Conservation (phyloP, 2,113 vertebrate species). For the Henicopernis longicauda region DNA sequence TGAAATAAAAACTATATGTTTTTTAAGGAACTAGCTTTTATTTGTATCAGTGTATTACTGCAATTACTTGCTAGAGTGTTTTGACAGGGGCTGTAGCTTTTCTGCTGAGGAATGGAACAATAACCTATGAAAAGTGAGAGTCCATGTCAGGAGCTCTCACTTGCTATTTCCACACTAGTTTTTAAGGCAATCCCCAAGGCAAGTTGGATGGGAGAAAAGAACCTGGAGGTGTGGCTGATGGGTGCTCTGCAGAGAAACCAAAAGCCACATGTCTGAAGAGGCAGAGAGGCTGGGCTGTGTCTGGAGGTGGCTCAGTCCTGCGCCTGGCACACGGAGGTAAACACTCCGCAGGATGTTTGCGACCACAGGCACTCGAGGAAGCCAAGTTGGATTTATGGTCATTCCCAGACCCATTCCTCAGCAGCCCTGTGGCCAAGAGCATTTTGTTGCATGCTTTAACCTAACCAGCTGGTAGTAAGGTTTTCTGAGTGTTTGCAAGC, state of each 20-base stretch:
- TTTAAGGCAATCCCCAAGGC: neutral
- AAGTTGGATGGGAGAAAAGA: neutral
- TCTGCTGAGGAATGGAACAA: neutral
- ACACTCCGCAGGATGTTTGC: too few species aligned
- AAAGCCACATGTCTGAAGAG: neutral
- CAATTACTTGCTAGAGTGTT: neutral
- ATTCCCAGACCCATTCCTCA: neutral
- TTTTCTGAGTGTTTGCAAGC: neutral
- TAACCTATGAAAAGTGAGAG: neutral
- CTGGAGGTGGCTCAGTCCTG: neutral
- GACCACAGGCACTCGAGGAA: neutral
- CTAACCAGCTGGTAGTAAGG: neutral
- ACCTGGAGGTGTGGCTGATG: neutral
- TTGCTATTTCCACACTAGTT: neutral
- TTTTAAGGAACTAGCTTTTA: neutral
- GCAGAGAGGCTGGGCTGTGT: neutral
- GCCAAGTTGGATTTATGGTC: neutral
- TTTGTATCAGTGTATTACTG: neutral
- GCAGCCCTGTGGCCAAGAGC: fast-evolving
- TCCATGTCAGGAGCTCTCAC: neutral
- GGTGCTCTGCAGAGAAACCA: neutral
- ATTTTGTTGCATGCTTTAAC: neutral
- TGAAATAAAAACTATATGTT: neutral
- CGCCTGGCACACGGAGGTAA: fast-evolving
- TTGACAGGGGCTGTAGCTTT: neutral